Evolutionary conservation across 2,113 vertebrate genomes (phyloP).

Genomic region (Diglossa brunneiventris): DNA sequence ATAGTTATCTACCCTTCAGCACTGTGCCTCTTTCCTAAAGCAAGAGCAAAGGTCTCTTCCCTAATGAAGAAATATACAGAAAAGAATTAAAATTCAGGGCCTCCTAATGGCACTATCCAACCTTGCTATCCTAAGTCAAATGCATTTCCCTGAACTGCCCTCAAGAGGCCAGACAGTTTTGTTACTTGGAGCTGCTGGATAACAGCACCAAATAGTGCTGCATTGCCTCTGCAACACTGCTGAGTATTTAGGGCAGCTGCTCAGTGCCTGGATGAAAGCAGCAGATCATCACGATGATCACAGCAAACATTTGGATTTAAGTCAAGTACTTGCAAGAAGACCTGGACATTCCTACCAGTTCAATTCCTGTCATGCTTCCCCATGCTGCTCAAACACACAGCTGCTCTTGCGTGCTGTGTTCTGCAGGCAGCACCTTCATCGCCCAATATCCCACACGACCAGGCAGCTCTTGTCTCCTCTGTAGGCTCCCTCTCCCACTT

Average conservation of each 20-base stretch:
- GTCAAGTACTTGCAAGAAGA: background rate
- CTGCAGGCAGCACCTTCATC: background rate
- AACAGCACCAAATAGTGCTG: rapidly evolving
- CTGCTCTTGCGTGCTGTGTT: background rate
- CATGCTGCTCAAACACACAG: background rate
- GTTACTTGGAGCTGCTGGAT: background rate
- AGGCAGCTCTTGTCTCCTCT: background rate
- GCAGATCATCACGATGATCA: background rate
- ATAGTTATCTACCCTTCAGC: background rate
- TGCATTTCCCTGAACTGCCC: background rate
- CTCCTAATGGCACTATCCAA: background rate
- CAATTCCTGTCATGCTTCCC: background rate
- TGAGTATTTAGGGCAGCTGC: background rate
- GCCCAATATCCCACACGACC: background rate
- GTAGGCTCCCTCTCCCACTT: background rate
- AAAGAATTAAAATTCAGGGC: background rate
- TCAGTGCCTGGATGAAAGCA: background rate
- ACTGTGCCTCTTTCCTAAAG: background rate
- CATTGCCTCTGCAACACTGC: background rate
- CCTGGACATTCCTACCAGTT: background rate
- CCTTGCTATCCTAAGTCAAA: background rate
- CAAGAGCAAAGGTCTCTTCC: background rate
- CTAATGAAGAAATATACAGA: background rate
- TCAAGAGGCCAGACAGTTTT: background rate
- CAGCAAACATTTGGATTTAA: background rate